These are phyloP conservation scores for Crotalus adamanteus DNA, from an alignment of 2,797 vertebrate species.

Conservation along the genomic window DNA sequence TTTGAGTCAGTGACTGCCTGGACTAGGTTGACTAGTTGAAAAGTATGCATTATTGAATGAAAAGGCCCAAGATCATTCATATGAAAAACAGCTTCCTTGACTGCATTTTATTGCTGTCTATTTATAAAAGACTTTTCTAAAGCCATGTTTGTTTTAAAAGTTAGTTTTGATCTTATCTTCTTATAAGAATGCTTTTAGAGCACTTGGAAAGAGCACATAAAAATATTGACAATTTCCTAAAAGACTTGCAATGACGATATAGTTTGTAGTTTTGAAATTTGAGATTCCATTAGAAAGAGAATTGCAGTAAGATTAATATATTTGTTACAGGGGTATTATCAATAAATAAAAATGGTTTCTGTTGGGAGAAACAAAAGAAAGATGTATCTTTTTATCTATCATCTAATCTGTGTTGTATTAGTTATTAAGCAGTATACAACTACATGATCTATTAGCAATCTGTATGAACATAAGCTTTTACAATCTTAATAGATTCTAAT, in stretches of 20 bases:
- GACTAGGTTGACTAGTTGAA: background rate
- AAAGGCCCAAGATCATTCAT: background rate
- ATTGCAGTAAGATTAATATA: slow-evolving; percentile 51
- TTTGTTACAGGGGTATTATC: slow-evolving; percentile 40
- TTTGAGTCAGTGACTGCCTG: background rate
- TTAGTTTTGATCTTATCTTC: slow-evolving; percentile 3
- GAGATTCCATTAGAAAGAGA: slow-evolving; percentile 52
- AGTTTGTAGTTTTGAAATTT: slow-evolving; percentile 42
- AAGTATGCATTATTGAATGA: slow-evolving; percentile 4
- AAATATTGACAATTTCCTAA: slow-evolving; percentile 19
- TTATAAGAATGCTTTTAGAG: background rate
- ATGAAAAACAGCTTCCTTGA: background rate
- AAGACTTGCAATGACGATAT: slow-evolving; percentile 25
- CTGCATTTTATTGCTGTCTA: rapidly evolving
- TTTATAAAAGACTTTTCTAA: slow-evolving; percentile 23
- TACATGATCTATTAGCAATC: background rate
- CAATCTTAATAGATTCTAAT: background rate
- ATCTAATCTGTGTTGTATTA: background rate
- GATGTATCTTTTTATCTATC: background rate
- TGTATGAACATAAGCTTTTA: background rate
- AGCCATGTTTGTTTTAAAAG: slow-evolving; percentile 24
- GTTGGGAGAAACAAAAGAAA: background rate
- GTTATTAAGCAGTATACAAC: background rate
- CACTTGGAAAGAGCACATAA: background rate
- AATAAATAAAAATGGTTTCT: slow-evolving; percentile 17